Evolutionary conservation across 2,888 invertebrate species (phyloP).

Genomic region (Cerastis leucographa): DNA sequence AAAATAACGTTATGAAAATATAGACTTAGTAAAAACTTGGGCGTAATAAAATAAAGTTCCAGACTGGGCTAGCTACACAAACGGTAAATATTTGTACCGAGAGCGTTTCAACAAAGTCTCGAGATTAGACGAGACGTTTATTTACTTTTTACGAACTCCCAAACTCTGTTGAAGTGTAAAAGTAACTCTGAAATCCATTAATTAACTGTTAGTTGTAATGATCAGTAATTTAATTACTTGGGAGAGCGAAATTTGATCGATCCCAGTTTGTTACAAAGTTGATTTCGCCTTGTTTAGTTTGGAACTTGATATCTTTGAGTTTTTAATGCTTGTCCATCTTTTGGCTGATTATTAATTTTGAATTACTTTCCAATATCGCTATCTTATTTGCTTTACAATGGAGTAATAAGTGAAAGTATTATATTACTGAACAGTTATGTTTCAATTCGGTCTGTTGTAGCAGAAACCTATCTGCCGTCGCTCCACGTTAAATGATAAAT

Average conservation of each 20-base stretch:
- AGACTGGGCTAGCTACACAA: constrained; percentile 33
- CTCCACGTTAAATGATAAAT: background rate
- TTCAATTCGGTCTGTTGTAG: background rate
- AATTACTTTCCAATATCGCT: constrained; percentile 37
- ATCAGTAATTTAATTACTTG: constrained; percentile 70
- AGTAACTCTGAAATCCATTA: constrained; percentile 68
- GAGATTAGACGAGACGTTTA: constrained; percentile 60
- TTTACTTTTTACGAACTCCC: constrained; percentile 68
- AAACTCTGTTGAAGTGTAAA: constrained; percentile 61
- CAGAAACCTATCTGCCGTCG: too few relatives aligned
- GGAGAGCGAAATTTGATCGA: constrained; percentile 69
- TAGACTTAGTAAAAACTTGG: constrained; percentile 33
- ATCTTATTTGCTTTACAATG: constrained; percentile 32
- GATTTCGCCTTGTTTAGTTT: constrained; percentile 62
- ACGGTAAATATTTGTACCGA: constrained; percentile 70
- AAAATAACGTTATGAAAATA: constrained; percentile 25
- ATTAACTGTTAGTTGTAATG: constrained; percentile 72
- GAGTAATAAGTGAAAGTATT: constrained; percentile 33
- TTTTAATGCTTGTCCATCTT: constrained; percentile 56
- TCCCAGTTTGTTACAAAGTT: constrained; percentile 67
- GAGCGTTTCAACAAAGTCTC: constrained; percentile 63
- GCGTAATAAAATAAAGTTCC: constrained; percentile 53
- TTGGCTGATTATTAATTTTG: constrained; percentile 46
- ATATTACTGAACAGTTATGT: constrained; percentile 16
- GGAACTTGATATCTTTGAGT: constrained; percentile 58